A percentile compares a stretch with the other conserved stretches of the same genome.
These are phyloP conservation scores for Lordiphosa fenestrarum DNA, from an alignment of 2,888 invertebrate species.

Conservation along the genomic window DNA sequence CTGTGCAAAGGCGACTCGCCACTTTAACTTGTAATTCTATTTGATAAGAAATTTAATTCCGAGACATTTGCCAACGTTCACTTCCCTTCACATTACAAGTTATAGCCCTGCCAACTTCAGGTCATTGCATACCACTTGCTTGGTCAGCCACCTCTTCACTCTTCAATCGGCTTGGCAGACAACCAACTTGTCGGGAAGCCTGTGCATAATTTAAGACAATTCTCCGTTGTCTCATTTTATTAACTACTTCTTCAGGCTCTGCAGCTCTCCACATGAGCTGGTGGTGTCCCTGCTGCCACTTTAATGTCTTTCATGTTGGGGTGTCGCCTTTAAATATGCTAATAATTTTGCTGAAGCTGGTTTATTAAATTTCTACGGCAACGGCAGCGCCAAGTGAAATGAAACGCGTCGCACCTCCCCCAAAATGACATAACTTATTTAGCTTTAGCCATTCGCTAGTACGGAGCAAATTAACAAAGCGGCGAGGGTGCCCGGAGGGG, in stretches of 20 bases:
- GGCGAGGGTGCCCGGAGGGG: not conserved
- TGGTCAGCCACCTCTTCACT: conserved; percentile 28
- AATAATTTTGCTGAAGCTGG: conserved; percentile 61
- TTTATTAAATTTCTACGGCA: conserved; percentile 71
- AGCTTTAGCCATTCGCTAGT: conserved; percentile 36
- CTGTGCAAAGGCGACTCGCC: too few species aligned
- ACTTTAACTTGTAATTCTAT: too few species aligned
- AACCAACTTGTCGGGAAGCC: conserved; percentile 23
- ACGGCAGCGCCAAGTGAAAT: conserved; percentile 40
- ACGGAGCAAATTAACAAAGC: conserved; percentile 54
- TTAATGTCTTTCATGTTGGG: conserved; percentile 32
- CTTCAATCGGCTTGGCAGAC: conserved; percentile 29
- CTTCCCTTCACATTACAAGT: not conserved
- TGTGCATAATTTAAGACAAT: conserved; percentile 45
- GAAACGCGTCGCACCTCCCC: conserved; percentile 29
- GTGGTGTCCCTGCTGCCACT: conserved; percentile 25
- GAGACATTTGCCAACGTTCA: not conserved
- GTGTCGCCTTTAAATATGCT: conserved; percentile 59
- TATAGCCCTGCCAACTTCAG: conserved; percentile 7
- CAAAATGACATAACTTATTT: conserved; percentile 65
- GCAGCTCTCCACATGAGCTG: conserved; percentile 33
- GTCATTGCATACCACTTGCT: conserved; percentile 22
- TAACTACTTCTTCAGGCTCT: conserved; percentile 25
- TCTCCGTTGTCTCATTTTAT: conserved; percentile 42
- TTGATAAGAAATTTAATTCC: too few species aligned